Evolutionary conservation across 2,888 invertebrate species (phyloP).

Genomic region (Melanophora roralis): DNA sequence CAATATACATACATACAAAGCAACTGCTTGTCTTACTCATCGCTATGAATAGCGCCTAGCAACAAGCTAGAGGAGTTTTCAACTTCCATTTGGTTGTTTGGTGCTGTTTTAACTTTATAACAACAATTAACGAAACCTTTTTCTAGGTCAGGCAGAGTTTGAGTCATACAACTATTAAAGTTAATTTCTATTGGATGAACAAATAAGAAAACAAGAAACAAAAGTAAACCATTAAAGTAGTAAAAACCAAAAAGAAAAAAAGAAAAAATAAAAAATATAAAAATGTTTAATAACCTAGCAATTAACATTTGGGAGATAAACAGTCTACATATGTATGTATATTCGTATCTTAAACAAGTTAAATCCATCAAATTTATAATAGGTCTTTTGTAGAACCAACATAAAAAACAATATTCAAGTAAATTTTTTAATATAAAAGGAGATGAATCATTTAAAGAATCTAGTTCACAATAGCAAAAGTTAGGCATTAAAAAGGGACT

Average conservation of each 20-base stretch:
- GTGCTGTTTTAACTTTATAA: constrained; percentile 7
- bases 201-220: neutral
- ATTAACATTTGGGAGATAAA: neutral
- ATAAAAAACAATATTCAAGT: no score
- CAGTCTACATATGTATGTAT: no score
- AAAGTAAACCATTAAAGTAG: constrained; percentile 14
- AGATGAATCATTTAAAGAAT: no score
- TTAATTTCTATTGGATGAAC: constrained; percentile 44
- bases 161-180: constrained; percentile 44
- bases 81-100: neutral
- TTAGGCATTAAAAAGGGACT: no score
- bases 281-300: no score
- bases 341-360: no score
- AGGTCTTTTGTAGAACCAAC: no score
- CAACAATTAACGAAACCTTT: constrained; percentile 47
- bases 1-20: constrained; percentile 40
- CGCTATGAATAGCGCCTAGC: constrained; percentile 36
- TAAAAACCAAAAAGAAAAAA: no score
- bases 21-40: constrained; percentile 55
- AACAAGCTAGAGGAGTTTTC: constrained; percentile 28
- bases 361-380: no score
- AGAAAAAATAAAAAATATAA: no score
- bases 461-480: no score
- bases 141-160: constrained; percentile 52
- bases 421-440: no score